These are phyloP conservation scores for Calycopis cecrops DNA, from an alignment of 1,140 invertebrate genomes.

Conservation along the genomic window DNA sequence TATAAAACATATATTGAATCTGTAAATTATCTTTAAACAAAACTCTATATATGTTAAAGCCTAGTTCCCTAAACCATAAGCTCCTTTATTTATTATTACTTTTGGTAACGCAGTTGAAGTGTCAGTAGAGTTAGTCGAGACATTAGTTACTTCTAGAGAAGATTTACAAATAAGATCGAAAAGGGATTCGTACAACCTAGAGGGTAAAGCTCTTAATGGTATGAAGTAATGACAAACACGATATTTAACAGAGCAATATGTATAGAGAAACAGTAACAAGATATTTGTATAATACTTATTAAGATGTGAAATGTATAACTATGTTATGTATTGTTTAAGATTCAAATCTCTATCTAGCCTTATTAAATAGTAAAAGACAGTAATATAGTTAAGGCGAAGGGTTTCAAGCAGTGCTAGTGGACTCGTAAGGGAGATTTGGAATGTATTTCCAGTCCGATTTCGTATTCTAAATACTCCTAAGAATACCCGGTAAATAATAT, in stretches of 20 bases:
- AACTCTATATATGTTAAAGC: conserved; percentile 40
- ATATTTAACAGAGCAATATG: conserved; percentile 23
- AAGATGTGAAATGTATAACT: conserved; percentile 4
- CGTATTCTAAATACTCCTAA: neutral
- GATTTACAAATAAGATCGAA: conserved; percentile 19
- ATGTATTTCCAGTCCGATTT: conserved; percentile 10
- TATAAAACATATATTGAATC: conserved; percentile 46
- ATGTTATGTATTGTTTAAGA: conserved; percentile 15
- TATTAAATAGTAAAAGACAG: conserved; percentile 22
- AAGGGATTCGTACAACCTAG: conserved; percentile 38
- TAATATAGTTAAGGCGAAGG: conserved; percentile 25
- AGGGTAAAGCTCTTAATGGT: conserved; percentile 42
- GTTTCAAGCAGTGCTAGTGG: conserved; percentile 24
- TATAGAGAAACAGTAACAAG: conserved; percentile 16
- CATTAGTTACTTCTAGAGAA: conserved; percentile 21
- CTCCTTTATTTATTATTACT: conserved; percentile 50
- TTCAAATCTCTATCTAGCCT: conserved; percentile 23
- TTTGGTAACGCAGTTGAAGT: conserved; percentile 12
- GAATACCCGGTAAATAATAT: conserved; percentile 6
- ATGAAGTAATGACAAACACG: conserved; percentile 26
- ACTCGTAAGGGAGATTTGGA: conserved; percentile 11
- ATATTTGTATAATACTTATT: conserved; percentile 13
- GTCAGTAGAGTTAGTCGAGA: neutral
- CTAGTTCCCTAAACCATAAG: conserved; percentile 66
- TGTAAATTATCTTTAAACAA: conserved; percentile 37